Evolutionary conservation across 2,113 vertebrate genomes (phyloP).

Genomic region (Paratilapia polleni): DNA sequence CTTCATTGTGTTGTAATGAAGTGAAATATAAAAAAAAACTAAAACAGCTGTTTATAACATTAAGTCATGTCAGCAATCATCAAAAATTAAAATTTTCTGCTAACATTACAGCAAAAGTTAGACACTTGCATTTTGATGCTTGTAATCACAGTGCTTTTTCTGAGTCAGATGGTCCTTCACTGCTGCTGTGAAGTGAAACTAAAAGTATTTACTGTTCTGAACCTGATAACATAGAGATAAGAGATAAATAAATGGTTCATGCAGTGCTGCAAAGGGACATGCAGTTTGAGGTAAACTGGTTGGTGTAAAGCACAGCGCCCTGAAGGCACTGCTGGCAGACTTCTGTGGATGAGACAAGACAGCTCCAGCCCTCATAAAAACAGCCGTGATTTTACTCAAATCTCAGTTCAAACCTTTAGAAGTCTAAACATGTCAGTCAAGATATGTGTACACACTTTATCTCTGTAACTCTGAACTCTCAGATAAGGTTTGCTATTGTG

Average conservation of each 20-base stretch:
- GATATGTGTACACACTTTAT: not conserved
- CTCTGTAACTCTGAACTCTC: not conserved
- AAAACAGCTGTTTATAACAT: too few species aligned
- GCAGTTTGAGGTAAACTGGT: not conserved
- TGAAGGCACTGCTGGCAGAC: not conserved
- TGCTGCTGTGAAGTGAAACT: conserved; percentile 10
- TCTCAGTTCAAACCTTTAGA: not conserved
- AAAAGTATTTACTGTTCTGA: not conserved
- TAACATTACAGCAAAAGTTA: not conserved
- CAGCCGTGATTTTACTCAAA: not conserved
- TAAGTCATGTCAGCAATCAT: not conserved
- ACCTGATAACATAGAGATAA: not conserved
- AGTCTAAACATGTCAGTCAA: not conserved
- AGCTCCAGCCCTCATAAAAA: not conserved
- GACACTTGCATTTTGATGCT: not conserved
- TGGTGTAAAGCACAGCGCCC: not conserved
- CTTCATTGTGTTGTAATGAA: not conserved
- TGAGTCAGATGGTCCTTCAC: not conserved
- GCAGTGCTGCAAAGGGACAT: not conserved
- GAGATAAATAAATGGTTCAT: not conserved
- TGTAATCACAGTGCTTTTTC: not conserved
- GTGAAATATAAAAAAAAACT: fast-evolving
- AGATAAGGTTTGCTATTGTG: conserved; percentile 6
- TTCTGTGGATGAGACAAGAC: not conserved
- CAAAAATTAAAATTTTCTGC: too few species aligned